Percentiles rank a stretch among this genome's conserved stretches.
These are phyloP conservation scores for Drosophila obscura DNA, from an alignment of 1,140 invertebrate species.

Conservation along the genomic window DNA sequence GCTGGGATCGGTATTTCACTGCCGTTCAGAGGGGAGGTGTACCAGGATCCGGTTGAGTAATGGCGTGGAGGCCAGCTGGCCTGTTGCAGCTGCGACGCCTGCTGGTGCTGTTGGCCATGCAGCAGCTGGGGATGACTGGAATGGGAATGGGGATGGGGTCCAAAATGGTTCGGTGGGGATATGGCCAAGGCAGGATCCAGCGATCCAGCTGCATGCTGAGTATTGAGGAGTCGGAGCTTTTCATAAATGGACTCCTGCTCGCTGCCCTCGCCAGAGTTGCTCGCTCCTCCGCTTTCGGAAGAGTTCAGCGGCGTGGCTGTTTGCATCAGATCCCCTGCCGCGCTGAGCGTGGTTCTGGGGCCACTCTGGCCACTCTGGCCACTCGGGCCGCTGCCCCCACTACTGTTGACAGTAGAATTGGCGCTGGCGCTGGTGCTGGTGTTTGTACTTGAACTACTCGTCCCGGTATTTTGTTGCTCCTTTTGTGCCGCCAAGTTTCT, in stretches of 20 bases:
- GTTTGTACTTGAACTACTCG: conserved; percentile 9
- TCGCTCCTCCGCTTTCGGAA: conserved; percentile 72
- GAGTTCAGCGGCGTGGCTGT: conserved; percentile 77
- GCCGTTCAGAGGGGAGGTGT: conserved; percentile 56
- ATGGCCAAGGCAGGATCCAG: conserved; percentile 20
- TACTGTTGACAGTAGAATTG: conserved; percentile 25
- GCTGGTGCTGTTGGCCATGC: conserved; percentile 35
- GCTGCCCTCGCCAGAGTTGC: conserved; percentile 84
- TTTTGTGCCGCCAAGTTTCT: conserved; percentile 96
- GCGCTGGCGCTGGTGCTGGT: conserved; percentile 12
- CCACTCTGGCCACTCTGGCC: conserved; percentile 3
- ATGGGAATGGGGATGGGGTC: conserved; percentile 25
- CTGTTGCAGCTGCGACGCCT: conserved; percentile 39
- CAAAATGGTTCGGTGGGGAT: conserved; percentile 44
- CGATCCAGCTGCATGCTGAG: conserved; percentile 84
- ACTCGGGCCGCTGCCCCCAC: conserved; percentile 6
- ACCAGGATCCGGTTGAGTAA: conserved; percentile 72
- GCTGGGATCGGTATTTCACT: conserved; percentile 33
- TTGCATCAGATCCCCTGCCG: conserved; percentile 47
- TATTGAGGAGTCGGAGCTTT: conserved; percentile 92
- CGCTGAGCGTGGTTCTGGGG: background rate
- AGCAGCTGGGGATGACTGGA: conserved; percentile 35
- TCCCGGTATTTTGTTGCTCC: conserved; percentile 86
- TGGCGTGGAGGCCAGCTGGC: conserved; percentile 68
- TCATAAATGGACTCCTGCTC: conserved; percentile 91